Evolutionary conservation across 1,140 invertebrate genomes (phyloP).

Genomic region (Phymastichus coffea): DNA sequence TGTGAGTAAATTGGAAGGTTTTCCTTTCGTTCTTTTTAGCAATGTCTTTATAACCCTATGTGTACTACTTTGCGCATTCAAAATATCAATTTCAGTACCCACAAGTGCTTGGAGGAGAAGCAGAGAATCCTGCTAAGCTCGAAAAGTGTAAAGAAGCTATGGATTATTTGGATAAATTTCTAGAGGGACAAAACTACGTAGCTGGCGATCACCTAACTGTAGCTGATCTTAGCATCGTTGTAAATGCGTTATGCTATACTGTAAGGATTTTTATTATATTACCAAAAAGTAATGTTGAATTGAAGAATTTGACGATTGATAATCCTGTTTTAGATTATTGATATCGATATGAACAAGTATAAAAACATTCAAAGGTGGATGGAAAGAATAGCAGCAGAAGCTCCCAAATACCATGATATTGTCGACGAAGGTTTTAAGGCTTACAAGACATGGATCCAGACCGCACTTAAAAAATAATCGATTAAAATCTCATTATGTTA

Average conservation of each 20-base stretch:
- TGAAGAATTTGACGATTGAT: background rate
- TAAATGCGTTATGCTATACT: background rate
- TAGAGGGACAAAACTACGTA: constrained; percentile 65
- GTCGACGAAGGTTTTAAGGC: constrained; percentile 57
- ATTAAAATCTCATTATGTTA: too few relatives aligned
- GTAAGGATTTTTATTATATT: background rate
- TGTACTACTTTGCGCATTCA: too few relatives aligned
- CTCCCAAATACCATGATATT: constrained; percentile 70
- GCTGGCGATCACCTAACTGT: constrained; percentile 71
- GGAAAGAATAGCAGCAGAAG: constrained; percentile 63
- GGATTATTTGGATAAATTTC: constrained; percentile 66
- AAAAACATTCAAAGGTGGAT: constrained; percentile 69
- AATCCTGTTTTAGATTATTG: constrained; percentile 48
- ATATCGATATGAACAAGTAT: constrained; percentile 66
- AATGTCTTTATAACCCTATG: background rate
- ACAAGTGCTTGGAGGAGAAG: constrained; percentile 63
- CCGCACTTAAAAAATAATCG: too few relatives aligned
- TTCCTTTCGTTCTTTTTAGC: background rate
- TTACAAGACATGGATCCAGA: constrained; percentile 51
- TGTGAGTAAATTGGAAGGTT: constrained; percentile 49
- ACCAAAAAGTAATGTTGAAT: background rate
- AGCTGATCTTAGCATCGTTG: constrained; percentile 66
- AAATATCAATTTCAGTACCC: constrained; percentile 63
- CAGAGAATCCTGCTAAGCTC: constrained; percentile 64
- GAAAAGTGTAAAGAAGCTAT: constrained; percentile 64